Evolutionary conservation across 2,797 vertebrate species (phyloP).

Genomic region (Anabas testudineus): DNA sequence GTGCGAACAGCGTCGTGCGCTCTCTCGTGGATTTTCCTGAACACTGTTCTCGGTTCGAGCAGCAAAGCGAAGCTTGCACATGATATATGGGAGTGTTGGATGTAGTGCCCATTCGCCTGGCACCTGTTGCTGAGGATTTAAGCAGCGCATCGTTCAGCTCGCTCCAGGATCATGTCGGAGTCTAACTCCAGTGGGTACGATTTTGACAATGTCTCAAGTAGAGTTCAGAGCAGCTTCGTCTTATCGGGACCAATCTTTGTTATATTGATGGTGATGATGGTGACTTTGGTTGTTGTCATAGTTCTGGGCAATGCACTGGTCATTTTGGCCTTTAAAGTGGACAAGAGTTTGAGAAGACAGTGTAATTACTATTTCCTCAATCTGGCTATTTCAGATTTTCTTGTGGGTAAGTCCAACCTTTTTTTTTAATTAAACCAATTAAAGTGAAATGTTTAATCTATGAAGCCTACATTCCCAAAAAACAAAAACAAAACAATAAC

Average conservation of each 20-base stretch:
- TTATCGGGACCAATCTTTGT: slow-evolving; percentile 75
- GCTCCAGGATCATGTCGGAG: slow-evolving; percentile 65
- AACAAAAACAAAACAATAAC: too few relatives aligned
- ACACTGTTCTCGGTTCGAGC: slow-evolving; percentile 26
- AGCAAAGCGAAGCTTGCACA: slow-evolving; percentile 17
- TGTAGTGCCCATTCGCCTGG: slow-evolving; percentile 14
- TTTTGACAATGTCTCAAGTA: slow-evolving; percentile 63
- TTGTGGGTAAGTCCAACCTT: slow-evolving; percentile 84
- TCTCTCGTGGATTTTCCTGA: slow-evolving; percentile 58
- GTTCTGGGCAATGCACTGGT: slow-evolving; percentile 89
- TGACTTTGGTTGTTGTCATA: slow-evolving; percentile 85
- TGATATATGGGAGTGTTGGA: slow-evolving; percentile 32
- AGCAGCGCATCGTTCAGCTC: neutral
- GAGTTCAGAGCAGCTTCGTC: slow-evolving; percentile 62
- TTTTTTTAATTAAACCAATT: too few relatives aligned
- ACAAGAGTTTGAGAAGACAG: slow-evolving; percentile 90
- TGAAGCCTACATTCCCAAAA: too few relatives aligned
- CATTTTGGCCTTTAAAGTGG: slow-evolving; percentile 90
- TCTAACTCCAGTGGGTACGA: slow-evolving; percentile 72
- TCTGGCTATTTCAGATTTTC: slow-evolving; percentile 92
- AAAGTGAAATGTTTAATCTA: neutral
- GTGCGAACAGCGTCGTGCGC: slow-evolving; percentile 50
- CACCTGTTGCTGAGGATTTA: slow-evolving; percentile 75
- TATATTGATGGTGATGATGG: slow-evolving; percentile 86
- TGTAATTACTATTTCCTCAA: slow-evolving; percentile 93